phyloP scores from a whole-genome alignment of 1,140 invertebrate species.

The Formica exsecta region DNA sequence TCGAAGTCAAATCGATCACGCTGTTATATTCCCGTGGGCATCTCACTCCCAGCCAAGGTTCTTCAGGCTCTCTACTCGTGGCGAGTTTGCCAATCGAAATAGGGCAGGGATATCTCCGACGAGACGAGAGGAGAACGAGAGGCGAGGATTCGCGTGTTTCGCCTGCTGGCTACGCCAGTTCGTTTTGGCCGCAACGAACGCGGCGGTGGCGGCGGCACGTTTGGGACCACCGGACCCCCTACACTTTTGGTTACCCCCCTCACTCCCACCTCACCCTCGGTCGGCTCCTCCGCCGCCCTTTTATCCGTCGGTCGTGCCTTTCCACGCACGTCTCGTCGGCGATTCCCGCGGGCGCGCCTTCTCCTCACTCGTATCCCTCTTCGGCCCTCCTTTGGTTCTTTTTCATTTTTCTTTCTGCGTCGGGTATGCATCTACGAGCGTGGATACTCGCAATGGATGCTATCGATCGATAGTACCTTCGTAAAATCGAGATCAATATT shows the following conservation, averaged over 20 bases:
- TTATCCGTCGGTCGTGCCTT: conserved; percentile 57
- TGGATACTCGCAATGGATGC: not conserved
- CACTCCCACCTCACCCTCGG: conserved; percentile 43
- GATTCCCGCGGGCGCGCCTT: conserved; percentile 61
- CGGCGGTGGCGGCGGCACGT: conserved; percentile 63
- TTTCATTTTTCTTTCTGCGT: conserved; percentile 37
- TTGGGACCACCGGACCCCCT: conserved; percentile 64
- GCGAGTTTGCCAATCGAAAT: conserved; percentile 29
- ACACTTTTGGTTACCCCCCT: conserved; percentile 63
- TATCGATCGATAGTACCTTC: not conserved
- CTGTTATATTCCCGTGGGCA: conserved; percentile 14
- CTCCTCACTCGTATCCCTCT: conserved; percentile 43
- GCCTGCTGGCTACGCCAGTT: conserved; percentile 60
- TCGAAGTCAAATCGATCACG: conserved; percentile 39
- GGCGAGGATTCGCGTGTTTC: conserved; percentile 61
- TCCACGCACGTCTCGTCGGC: conserved; percentile 55
- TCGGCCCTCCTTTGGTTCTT: conserved; percentile 16
- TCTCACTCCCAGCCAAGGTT: conserved; percentile 20
- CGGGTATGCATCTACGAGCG: conserved; percentile 19
- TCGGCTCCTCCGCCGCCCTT: conserved; percentile 53
- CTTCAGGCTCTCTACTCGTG: not conserved
- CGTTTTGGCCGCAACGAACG: conserved; percentile 59
- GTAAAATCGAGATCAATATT: not conserved
- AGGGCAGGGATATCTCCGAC: conserved; percentile 45
- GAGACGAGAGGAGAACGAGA: conserved; percentile 50